Evolutionary conservation across 1,140 invertebrate species (phyloP), one percentile per base, ranked within the genome.

Genomic region (Sycobia sp.): DNA sequence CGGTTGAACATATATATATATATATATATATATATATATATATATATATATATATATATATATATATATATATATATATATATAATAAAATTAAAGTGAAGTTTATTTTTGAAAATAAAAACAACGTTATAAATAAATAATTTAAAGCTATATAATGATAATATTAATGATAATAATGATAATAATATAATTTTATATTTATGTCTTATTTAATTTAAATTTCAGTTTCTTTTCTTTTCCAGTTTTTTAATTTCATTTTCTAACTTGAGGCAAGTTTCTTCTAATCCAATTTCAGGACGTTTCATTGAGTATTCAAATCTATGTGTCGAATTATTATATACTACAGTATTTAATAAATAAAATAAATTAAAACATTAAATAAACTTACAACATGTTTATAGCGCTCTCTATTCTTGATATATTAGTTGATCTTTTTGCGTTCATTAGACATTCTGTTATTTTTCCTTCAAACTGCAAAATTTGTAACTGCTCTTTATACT

Each of bases 241-340:
- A 62, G 32, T 62, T 54, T 54, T 38, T 43, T 32, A 11, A 57
- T 44, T 51, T 61, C 38, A 32, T 23, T 16, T 16, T 3, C 0
- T 44, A 51, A 43, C 36, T 57, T 58, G 0, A 14, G 13, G 14
- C 2, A 9, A 16, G 13, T 27, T 27, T 47, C 56, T 53, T 65
- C 49, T 23, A 59, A 39, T 32, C 46, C 32, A 11, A 54, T 59
- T 22, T 65, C 39, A n/a, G 47, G 41, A 20, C 41, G 47, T 46
- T 53, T 65, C 39, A 59, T 39, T 11, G 41, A 59, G 10, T 7
- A 59, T 16, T 65, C 62, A 13, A 38, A 65, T 39, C 62, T 65
- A 23, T 4, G 41, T n/a, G n/a, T n/a, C n/a, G n/a, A n/a, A n/a
- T n/a, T n/a, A n/a, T n/a, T n/a, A 27, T 27, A 27, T 49, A 13